Evolutionary conservation across 2,888 invertebrate genomes (phyloP).

Genomic region (Melanostoma mellinum): DNA sequence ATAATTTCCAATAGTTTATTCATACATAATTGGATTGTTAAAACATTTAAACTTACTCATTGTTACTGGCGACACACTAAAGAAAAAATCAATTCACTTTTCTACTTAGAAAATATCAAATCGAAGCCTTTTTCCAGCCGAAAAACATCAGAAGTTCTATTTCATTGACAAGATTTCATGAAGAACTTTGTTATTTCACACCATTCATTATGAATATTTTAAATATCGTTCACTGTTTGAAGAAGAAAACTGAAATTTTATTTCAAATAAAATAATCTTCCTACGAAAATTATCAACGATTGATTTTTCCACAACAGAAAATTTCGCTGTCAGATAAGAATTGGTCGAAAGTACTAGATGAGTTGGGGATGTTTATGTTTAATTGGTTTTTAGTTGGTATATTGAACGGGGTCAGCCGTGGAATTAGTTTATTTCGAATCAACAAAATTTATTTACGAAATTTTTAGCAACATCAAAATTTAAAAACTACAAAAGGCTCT

Average conservation of each 20-base stretch:
- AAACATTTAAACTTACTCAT: constrained; percentile 67
- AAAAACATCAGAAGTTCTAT: background rate
- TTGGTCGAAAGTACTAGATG: background rate
- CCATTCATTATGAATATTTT: background rate
- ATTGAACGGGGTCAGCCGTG: too few relatives aligned
- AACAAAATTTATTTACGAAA: too few relatives aligned
- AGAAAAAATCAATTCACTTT: constrained; percentile 63
- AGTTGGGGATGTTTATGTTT: background rate
- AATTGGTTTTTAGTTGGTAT: too few relatives aligned
- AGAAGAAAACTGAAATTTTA: constrained; percentile 15
- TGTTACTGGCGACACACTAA: constrained; percentile 28
- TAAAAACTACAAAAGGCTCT: too few relatives aligned
- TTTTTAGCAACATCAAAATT: too few relatives aligned
- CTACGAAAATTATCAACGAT: constrained; percentile 57
- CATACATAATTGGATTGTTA: constrained; percentile 8
- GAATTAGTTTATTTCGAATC: too few relatives aligned
- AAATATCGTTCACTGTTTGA: constrained; percentile 10
- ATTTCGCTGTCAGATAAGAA: constrained; percentile 41
- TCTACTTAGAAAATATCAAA: background rate
- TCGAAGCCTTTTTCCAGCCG: background rate
- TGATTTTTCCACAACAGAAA: constrained; percentile 70
- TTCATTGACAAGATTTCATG: background rate
- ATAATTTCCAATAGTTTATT: background rate
- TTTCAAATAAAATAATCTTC: constrained; percentile 42
- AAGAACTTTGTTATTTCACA: background rate